A percentile compares a stretch with the other conserved stretches of the same genome.
Evolutionary conservation across 1,140 invertebrate genomes (phyloP).

Genomic region (Mamestra configurata): DNA sequence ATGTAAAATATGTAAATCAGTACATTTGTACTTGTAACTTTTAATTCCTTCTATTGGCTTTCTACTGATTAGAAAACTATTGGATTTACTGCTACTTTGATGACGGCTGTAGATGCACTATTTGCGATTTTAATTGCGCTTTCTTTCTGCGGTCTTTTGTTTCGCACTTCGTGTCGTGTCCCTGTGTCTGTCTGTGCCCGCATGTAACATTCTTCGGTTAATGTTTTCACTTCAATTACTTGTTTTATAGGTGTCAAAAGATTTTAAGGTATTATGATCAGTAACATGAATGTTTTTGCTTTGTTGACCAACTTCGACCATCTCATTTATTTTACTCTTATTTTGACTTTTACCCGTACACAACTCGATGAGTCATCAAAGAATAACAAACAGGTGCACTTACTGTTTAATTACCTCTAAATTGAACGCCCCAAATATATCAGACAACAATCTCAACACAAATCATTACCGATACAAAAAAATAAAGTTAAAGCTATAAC

Average conservation of each 20-base stretch:
- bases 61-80: constrained; percentile 30
- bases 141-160: constrained; percentile 24
- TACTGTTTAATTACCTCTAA: neutral
- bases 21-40: constrained; percentile 12
- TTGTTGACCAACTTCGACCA: too few species aligned
- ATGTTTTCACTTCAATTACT: neutral
- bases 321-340: too few species aligned
- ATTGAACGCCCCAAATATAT: constrained; percentile 23
- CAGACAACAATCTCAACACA: neutral
- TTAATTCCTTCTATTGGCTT: constrained; percentile 20
- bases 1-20: constrained; percentile 29
- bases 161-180: neutral
- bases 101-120: neutral
- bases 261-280: too few species aligned
- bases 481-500: neutral
- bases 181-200: neutral
- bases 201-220: neutral
- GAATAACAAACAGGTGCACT: constrained; percentile 2
- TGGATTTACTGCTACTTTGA: neutral
- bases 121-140: constrained; percentile 13
- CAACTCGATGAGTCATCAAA: neutral
- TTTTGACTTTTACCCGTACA: too few species aligned
- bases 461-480: constrained; percentile 1
- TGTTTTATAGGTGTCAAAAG: neutral
- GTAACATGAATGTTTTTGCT: too few species aligned